Evolutionary conservation across 2,888 invertebrate genomes (phyloP), one percentile per base, ranked within the genome.

Genomic region (Theristus sp.): DNA sequence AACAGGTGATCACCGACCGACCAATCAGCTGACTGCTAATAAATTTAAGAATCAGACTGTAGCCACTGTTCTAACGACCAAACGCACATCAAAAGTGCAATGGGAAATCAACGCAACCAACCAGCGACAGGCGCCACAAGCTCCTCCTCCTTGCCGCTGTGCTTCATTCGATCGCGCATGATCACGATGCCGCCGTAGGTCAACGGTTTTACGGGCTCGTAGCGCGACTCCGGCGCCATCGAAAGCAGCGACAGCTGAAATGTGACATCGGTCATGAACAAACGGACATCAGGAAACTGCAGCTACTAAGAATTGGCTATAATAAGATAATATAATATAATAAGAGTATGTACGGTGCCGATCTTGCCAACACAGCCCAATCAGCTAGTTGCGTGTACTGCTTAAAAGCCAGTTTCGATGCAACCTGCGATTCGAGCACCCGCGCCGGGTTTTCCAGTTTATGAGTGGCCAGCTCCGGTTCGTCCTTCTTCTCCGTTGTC

Each of bases 391-490:
- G n/a, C n/a, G n/a, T n/a, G n/a, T n/a, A n/a, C n/a, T n/a, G n/a
- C n/a, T n/a, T n/a, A n/a, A n/a, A n/a, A n/a, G n/a, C n/a, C n/a
- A n/a, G 56, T 3, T 59, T 38, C 63, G 62, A 38, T 38, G 13
- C n/a, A 62, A 78, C 75, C 73, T 94, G 98, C 71, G 89, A 89
- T 65, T 90, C 84, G 81, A 99, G 84, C 1, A 89, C 84, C 61
- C 98, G 83, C 0, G 91, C 91, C 0, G 98, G 98, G 79, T 98
- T 98, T 69, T 83, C 83, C 55, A 99, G 78, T 65, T 90, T 84
- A 76, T 93, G 91, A 76, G 87, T 91, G 64, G 78, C 83, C 0
- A 93, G 87, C 73, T 98, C 98, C n/a, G 6, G 78, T 66, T 80
- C 79, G 62, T 81, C 79, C 61, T 80, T 79, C 64, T 78, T 77